These are phyloP conservation scores for Punctoribates punctum DNA, from an alignment of 2,888 invertebrate species.

Conservation along the genomic window DNA sequence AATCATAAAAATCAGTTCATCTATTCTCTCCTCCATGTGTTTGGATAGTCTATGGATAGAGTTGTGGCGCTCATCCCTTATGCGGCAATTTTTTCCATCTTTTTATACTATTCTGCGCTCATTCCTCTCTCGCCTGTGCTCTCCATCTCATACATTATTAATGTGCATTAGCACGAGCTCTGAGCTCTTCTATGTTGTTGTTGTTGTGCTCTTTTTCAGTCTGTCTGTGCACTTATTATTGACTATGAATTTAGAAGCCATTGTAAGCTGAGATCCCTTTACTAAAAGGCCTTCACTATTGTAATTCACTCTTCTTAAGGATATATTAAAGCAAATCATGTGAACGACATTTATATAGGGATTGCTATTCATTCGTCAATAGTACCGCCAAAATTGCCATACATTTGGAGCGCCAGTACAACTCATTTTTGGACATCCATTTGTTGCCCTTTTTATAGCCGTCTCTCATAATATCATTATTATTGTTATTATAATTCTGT, in stretches of 20 bases:
- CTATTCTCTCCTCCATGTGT: neutral
- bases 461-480: slow-evolving; percentile 8
- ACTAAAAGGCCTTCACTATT: slow-evolving; percentile 32
- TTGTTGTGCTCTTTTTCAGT: slow-evolving; percentile 16
- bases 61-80: slow-evolving; percentile 1
- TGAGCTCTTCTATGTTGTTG: neutral
- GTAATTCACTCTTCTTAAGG: slow-evolving; percentile 33
- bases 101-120: slow-evolving; percentile 15
- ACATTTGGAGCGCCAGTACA: neutral
- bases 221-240: slow-evolving; percentile 24
- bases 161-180: slow-evolving; percentile 32
- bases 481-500: slow-evolving; percentile 17
- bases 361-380: slow-evolving; percentile 27
- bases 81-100: slow-evolving; percentile 13
- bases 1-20: slow-evolving; percentile 18
- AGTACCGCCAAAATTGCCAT: neutral
- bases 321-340: slow-evolving; percentile 37
- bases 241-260: slow-evolving; percentile 11
- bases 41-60: neutral
- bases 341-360: slow-evolving; percentile 32
- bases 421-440: neutral
- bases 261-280: slow-evolving; percentile 18
- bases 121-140: slow-evolving; percentile 36
- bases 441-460: slow-evolving; percentile 18
- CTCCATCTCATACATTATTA: slow-evolving; percentile 36